Percentiles rank a stretch among this genome's conserved stretches.
Conservation (phyloP, 2,888 invertebrate species). For the Epistrophe grossulariae region DNA sequence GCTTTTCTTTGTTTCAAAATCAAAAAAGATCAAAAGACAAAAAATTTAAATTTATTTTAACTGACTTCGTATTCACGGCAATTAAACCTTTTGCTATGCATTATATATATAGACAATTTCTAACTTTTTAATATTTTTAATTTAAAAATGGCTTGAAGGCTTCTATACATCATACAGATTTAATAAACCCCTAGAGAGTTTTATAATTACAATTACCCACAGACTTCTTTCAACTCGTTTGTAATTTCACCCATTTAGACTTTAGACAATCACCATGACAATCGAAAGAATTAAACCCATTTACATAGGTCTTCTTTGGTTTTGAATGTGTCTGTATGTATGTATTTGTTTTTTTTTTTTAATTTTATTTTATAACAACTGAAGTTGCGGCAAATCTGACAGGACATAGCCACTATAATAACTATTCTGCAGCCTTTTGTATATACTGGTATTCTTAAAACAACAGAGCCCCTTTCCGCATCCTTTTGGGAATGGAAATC, state of each 20-base stretch:
- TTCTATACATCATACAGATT: constrained; percentile 11
- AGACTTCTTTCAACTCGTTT: constrained; percentile 30
- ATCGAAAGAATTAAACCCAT: constrained; percentile 25
- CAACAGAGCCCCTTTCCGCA: constrained; percentile 30
- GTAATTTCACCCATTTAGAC: constrained; percentile 18
- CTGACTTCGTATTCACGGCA: neutral
- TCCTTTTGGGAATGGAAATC: constrained; percentile 6
- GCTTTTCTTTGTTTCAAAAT: neutral
- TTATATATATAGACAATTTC: neutral
- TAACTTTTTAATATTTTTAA: constrained; percentile 26
- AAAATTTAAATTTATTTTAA: neutral
- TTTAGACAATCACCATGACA: constrained; percentile 22
- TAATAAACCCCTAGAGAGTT: constrained; percentile 24
- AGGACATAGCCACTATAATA: constrained; percentile 25
- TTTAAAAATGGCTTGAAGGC: constrained; percentile 6
- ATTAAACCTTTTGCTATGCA: constrained; percentile 14
- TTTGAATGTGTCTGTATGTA: neutral
- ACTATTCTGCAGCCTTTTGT: constrained; percentile 26
- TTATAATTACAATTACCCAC: constrained; percentile 40
- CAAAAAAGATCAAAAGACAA: neutral
- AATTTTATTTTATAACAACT: constrained; percentile 27
- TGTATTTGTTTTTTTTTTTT: constrained; percentile 19
- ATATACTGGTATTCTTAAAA: constrained; percentile 24
- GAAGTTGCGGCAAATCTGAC: constrained; percentile 43
- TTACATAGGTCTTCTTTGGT: neutral